phyloP scores from a whole-genome alignment of 1,140 invertebrate species.

The Drosophila auraria region DNA sequence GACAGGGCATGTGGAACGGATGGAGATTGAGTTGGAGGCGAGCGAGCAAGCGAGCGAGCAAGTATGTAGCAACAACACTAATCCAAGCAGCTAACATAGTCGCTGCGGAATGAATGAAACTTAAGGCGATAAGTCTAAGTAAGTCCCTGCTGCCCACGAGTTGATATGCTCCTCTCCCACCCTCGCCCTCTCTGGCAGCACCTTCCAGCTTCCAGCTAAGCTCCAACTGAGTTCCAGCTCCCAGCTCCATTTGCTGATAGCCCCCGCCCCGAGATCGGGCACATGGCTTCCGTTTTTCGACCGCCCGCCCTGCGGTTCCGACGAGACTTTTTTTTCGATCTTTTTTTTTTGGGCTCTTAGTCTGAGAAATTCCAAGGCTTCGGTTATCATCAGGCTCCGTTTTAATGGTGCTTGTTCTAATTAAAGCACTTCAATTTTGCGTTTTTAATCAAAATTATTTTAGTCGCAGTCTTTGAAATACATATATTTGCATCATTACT shows the following conservation, averaged over 20 bases:
- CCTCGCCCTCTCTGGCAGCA: constrained; percentile 34
- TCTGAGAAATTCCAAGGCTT: constrained; percentile 27
- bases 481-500: background rate
- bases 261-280: constrained; percentile 60
- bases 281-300: constrained; percentile 72
- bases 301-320: constrained; percentile 24
- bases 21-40: constrained; percentile 44
- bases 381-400: constrained; percentile 17
- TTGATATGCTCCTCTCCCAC: constrained; percentile 32
- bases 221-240: background rate
- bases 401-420: constrained; percentile 11
- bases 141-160: constrained; percentile 40
- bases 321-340: constrained; percentile 15
- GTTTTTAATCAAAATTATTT: background rate
- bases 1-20: constrained; percentile 59
- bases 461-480: background rate
- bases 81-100: constrained; percentile 62
- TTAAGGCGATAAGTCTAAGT: constrained; percentile 67
- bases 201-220: constrained; percentile 30
- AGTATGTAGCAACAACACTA: constrained; percentile 64
- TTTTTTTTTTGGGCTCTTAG: constrained; percentile 8
- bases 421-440: background rate
- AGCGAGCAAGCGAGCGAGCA: constrained; percentile 2
- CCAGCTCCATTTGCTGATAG: constrained; percentile 52
- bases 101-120: constrained; percentile 64